Base-by-base conservation (phyloP, 2,888 invertebrate genomes). In the Tenthredo scrophulariae region DNA sequence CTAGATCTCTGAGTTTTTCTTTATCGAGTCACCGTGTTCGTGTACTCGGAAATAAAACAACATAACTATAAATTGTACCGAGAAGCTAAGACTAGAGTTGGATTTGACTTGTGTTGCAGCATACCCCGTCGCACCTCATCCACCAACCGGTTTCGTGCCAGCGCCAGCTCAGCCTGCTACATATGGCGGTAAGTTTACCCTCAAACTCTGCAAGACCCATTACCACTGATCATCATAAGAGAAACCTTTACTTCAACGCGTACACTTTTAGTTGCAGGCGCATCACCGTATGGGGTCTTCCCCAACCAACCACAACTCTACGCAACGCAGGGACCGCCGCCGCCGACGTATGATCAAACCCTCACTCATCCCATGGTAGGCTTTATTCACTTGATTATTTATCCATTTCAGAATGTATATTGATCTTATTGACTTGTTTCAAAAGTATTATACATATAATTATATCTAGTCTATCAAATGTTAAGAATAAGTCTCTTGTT, bases 281-380 rank as follows among this genome's bases (percentile, higher is more conserved):
- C 95, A 15, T 94, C 95, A 2, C 95, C 95, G 84, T 95, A 95
- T 92, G 95, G 95, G 85, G 94, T 95, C 88, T 94, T 94, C 88
- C 94, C 94, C 86, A 94, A 93, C 93, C 92, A 95, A 92, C 92
- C 95, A 93, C 96, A 96, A 90, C 93, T 95, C 75, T 95, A 95
- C 93, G 96, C 94, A 93, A 94, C 95, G 15, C 96, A 96, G 86
- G 96, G 96, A 84, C 96, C 96, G 85, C 95, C 95, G 22, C 92
- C 91, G 77, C 95, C 95, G 54, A 94, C 95, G 4, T 97, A 97
- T 90, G 97, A 97, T 92, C 96, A 97, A 93, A 95, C 96, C 86
- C 93, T 96, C 89, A 95, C 95, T 85, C 95, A 95, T 93, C 95
- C 95, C 80, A 95, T 95, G 90, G 90, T 95, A 94, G 89, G 94